A percentile compares a stretch with the other conserved stretches of the same genome.
phyloP scores from a whole-genome alignment of 2,797 vertebrate species.

The Pantherophis alleghaniensis region DNA sequence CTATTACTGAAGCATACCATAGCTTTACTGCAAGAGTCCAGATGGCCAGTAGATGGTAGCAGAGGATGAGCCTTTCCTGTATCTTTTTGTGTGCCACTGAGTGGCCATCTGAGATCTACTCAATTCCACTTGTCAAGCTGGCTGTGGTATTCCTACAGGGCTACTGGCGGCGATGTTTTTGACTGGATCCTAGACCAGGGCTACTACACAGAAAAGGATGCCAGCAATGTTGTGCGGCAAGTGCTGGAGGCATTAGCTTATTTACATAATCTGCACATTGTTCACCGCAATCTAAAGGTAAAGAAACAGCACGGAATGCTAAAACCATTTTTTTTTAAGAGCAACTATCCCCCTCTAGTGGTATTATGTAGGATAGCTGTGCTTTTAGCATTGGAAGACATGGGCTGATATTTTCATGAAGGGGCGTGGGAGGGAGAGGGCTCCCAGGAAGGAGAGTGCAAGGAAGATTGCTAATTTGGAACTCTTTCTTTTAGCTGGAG shows the following conservation, averaged over 20 bases:
- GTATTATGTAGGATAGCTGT: background rate
- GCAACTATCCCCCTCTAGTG: background rate
- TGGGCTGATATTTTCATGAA: background rate
- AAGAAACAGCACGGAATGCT: background rate
- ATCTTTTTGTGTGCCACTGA: background rate
- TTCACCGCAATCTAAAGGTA: conserved; percentile 88
- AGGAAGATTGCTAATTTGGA: background rate
- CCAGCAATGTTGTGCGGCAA: conserved; percentile 84
- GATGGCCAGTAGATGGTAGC: background rate
- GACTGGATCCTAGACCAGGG: conserved; percentile 89
- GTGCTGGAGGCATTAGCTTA: conserved; percentile 85
- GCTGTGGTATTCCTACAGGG: conserved; percentile 63
- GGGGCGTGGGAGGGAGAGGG: accelerated
- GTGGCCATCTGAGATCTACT: background rate
- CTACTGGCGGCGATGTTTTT: conserved; percentile 86
- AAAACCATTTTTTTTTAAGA: background rate
- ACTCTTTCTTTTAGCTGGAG: conserved; percentile 64
- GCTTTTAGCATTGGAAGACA: background rate
- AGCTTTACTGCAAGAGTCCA: background rate
- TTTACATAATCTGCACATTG: conserved; percentile 84
- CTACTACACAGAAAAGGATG: conserved; percentile 86
- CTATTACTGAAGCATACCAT: background rate
- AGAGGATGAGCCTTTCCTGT: background rate
- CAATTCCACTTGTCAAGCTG: background rate
- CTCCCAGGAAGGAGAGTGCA: too few species aligned